Base-by-base conservation (phyloP, 2,888 invertebrate genomes). In the Oligia latruncula region DNA sequence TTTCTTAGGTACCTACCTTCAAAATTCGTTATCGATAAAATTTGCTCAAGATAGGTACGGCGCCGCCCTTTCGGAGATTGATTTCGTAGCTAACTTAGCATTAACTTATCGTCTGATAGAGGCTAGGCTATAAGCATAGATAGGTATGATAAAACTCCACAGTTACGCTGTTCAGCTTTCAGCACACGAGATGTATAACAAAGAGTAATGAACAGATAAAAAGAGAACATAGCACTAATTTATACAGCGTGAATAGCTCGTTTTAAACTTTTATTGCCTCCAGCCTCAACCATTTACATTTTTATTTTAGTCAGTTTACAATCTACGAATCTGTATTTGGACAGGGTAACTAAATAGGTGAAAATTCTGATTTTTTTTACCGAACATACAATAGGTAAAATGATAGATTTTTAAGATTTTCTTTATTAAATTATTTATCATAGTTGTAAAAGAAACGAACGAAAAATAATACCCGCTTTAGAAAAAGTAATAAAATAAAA, bases 401-500 rank as follows among this genome's bases (percentile, higher is more conserved):
- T 15, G 0, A 58, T 29, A 58, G 1, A 77, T 11, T 20, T 0
- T 11, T 40, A 40, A 6, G 55, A 43, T 40, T n/a, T 20, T 58
- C 40, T 1, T 29, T 17, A 40, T 20, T 6, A 29, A 20, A 35
- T 13, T 9, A 20, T 23, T 13, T n/a, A 17, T 2, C 1, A 8
- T 17, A 29, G 1, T 55, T 55, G n/a, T n/a, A 55, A 46, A 20
- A 29, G 43, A 29, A 52, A 43, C 6, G 11, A 43, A 74, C 4
- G 5, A 55, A 70, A 78, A 70, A 46, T 35, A 79, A 9, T 17
- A 65, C 49, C 20, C 15, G 49, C 49, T 60, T 15, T 46, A 67
- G 3, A 66, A 77, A 84, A 67, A 75, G 58, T 65, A 72, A 77
- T 73, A 80, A 81, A 72, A 77, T 73, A 80, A 81, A 85, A 85